Base-by-base conservation (phyloP, 53 echinoderm and acorn worm species). In the Echinarachnius parma region DNA sequence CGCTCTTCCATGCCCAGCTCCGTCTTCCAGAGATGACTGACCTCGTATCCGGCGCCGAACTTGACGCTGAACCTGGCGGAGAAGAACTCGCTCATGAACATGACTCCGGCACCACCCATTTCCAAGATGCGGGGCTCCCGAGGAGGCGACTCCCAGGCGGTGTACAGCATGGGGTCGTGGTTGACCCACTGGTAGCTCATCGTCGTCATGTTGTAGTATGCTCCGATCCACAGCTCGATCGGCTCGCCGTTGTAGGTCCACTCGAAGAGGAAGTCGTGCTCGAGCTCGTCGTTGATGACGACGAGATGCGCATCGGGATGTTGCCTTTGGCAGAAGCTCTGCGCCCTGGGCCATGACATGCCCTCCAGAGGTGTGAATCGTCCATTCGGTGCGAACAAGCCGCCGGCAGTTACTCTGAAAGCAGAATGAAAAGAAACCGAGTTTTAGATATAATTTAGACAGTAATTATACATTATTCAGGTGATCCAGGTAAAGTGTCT, bases 61-160 rank as follows among this genome's bases (percentile, higher is more conserved):
- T 13, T 50, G 4, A 13, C 11, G 19, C 11, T 50, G 52, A 50
- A 50, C 52, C 18, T 10, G 14, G 52, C 11, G 4, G 52, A 14
- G 52, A 50, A 50, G 19, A 50, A 10, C 52, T 50, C 52, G 52
- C 52, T 50, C 52, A 50, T 16, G 52, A 50, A 50, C 52, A 50
- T 50, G 10, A 50, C 9, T 5, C 10, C 52, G 13, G 52, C 52
- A 19, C 52, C 52, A 50, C 52, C 52, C 4, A 14, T 50, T 19
- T 19, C 18, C n/a, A n/a, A n/a, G 52, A 50, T 50, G 11, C 9
- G 52, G 4, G 52, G 52, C 19, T 50, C 52, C 4, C 52, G 11
- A 19, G 9, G 18, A 19, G 18, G 18, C 4, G 52, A 19, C 20
- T 50, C 52, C 52, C 52, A 50, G 19, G 52, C 52, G 14, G 52